These are phyloP conservation scores for Coracias cyanogaster DNA, from an alignment of 2,797 vertebrate genomes.

Conservation along the genomic window DNA sequence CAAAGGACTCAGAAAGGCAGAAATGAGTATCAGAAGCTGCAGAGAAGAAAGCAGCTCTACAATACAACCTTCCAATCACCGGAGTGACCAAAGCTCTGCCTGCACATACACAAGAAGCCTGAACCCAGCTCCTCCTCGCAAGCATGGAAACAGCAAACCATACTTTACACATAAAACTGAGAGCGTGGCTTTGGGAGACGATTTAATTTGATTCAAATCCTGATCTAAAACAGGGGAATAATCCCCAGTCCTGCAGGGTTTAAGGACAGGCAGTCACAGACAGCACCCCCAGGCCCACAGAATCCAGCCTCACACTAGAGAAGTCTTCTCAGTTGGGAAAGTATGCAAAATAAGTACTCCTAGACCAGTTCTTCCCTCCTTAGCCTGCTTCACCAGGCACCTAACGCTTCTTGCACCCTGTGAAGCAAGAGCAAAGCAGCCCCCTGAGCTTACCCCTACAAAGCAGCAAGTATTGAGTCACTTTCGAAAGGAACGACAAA, in stretches of 20 bases:
- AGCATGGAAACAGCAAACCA: background rate
- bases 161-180: background rate
- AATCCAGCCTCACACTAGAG: background rate
- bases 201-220: background rate
- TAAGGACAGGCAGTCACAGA: background rate
- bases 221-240: background rate
- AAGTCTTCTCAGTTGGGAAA: background rate
- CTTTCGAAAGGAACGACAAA: background rate
- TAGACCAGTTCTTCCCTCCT: background rate
- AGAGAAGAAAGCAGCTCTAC: background rate
- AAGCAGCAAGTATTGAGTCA: background rate
- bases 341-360: background rate
- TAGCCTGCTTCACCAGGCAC: background rate
- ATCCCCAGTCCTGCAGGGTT: background rate
- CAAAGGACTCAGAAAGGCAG: background rate
- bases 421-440: background rate
- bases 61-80: background rate
- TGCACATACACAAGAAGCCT: background rate
- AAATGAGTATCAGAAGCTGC: background rate
- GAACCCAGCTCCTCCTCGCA: background rate
- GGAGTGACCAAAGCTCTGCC: background rate
- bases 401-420: background rate
- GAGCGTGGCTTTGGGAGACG: background rate
- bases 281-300: background rate
- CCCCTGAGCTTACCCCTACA: background rate